Base-by-base conservation (phyloP, 2,888 invertebrate genomes). In the Nymphalis c-album region DNA sequence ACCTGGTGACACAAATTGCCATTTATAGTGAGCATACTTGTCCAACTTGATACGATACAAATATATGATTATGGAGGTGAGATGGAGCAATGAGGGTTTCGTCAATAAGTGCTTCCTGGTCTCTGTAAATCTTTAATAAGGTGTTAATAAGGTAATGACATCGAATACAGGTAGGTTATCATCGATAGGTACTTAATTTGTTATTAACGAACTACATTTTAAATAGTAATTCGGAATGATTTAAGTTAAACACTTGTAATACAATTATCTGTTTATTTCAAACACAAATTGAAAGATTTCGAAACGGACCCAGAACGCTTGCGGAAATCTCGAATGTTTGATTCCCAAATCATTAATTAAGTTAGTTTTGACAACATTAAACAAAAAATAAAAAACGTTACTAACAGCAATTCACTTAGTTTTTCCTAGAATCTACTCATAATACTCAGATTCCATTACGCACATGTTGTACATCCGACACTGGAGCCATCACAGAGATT, bases 291-390 rank as follows among this genome's bases (percentile, higher is more conserved):
- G 89, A 86, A 90, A 88, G 87, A 90, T 85, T 55, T 86, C 73
- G 86, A 89, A 84, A 85, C 86, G 85, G 87, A 86, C 82, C 86
- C 85, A 87, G 86, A 85, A 86, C 85, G 85, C 83, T 83, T 85
- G 86, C 76, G 82, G 87, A 85, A 88, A 87, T 84, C 84, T 77
- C 77, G 76, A 80, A 83, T 80, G 79, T 82, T 78, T 80, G 85
- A 85, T 85, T 90, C 83, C 87, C 84, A 87, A 88, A 86, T 85
- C 85, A 84, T 85, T 81, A n/a, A 85, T 82, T 81, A 86, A 88
- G 88, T 91, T 90, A 91, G 88, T 91, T 88, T 79, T 82, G 86
- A 89, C 88, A 90, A 90, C 88, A 88, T 90, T 87, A 87, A 90
- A 90, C 86, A 88, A 88, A 90, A 90, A 87, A 55, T 55, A 85